phyloP scores from a whole-genome alignment of 2,888 invertebrate genomes.

The Tetranychus piercei region DNA sequence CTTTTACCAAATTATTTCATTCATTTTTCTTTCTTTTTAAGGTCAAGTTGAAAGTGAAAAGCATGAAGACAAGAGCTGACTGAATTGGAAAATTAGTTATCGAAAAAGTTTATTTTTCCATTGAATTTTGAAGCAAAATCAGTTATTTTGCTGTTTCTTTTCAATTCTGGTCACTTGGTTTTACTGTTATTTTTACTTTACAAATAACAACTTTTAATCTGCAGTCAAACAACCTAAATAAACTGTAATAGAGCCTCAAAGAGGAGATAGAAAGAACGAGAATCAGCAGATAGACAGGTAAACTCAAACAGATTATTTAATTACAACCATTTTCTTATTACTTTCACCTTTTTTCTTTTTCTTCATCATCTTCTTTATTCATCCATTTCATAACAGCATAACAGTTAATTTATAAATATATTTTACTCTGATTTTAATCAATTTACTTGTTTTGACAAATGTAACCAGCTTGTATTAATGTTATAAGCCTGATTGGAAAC shows the following conservation, averaged over 20 bases:
- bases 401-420: not conserved
- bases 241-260: not conserved
- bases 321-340: not conserved
- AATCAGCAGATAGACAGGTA: not conserved
- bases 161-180: not conserved
- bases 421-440: not conserved
- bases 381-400: not conserved
- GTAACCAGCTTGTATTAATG: not conserved
- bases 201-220: not conserved
- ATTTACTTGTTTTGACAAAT: not conserved
- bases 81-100: not conserved
- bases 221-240: not conserved
- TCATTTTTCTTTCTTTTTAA: not conserved
- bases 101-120: not conserved
- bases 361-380: not conserved
- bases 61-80: not conserved
- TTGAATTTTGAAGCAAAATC: not conserved
- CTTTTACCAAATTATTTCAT: not conserved
- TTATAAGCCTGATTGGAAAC: too few relatives aligned
- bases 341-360: not conserved
- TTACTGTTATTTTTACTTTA: not conserved
- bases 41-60: conserved; percentile 1
- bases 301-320: not conserved
- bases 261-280: not conserved
- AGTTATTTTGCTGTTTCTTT: too few relatives aligned